These are phyloP conservation scores for Andrena chrysosceles DNA, from an alignment of 2,888 invertebrate genomes.

Conservation along the genomic window DNA sequence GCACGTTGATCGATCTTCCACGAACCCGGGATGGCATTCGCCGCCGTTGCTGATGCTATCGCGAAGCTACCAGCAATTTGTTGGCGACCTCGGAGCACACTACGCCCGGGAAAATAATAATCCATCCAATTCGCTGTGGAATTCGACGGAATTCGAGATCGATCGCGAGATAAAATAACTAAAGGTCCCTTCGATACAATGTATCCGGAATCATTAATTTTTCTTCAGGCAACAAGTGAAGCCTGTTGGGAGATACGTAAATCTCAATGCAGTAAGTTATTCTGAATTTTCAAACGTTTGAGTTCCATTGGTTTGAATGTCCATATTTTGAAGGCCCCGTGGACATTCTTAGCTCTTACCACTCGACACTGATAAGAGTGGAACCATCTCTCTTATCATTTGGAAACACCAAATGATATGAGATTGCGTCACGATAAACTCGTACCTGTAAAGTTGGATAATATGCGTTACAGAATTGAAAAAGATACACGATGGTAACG, in stretches of 20 bases:
- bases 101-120: conserved; percentile 24
- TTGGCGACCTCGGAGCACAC: not conserved
- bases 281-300: not conserved
- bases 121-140: conserved; percentile 15
- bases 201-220: not conserved
- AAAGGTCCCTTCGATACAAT: not conserved
- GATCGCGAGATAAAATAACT: not conserved
- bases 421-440: not conserved
- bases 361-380: conserved; percentile 10
- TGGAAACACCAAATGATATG: not conserved
- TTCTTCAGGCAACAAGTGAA: not conserved
- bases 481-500: not conserved
- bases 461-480: not conserved
- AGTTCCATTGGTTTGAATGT: not conserved
- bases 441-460: not conserved
- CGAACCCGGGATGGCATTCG: conserved; percentile 32
- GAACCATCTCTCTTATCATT: not conserved
- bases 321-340: not conserved
- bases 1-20: conserved; percentile 43
- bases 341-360: not conserved
- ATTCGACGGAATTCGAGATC: conserved; percentile 6
- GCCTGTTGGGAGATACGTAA: not conserved
- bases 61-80: conserved; percentile 47
- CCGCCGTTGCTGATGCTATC: conserved; percentile 7
- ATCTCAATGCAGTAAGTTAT: not conserved